Base-by-base conservation (phyloP, 2,113 vertebrate species). In the Oxygymnocypris stewartii region DNA sequence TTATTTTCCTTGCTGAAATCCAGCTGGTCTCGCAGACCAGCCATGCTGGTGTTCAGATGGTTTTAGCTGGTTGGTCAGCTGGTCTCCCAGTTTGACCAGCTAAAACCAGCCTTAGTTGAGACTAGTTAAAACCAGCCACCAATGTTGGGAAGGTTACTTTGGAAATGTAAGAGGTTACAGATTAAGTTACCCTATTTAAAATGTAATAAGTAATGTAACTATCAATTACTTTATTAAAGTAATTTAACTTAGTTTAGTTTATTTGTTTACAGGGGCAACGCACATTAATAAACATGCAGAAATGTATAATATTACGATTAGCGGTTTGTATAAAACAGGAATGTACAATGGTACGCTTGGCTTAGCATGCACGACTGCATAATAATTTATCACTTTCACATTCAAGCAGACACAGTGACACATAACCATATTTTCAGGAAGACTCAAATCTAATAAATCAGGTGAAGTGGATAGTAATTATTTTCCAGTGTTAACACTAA, bases 391-490 rank as follows among this genome's bases (percentile, higher is more conserved):
- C 23, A 23, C 69, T 73, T n/a, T 42, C 37, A 40, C 37, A 42
- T 42, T 42, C 71, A 42, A n/a, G 20, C 35, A 74, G 59, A 61
- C 67, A 31, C 28, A 31, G 28, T 31, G 28, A 31, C 28, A 79
- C 81, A 69, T 12, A 73, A 88, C 82, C 69, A 44, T 78, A 67
- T 65, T 71, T 63, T 42, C 73, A 75, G 8, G 4, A 84, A 74
- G 57, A 31, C 37, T 73, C 79, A 85, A 83, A 89, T 77, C 86
- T 73, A 47, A 82, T 59, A 75, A 57, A 20, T 44, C 20, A 14
- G 47, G 16, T 25, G 54, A 86, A 65, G 37, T 79, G 37, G 23
- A 18, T 3, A 12, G 65, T 79, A 75, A 84, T 87, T 84, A 87
- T 78, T 84, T 78, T 67, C 74, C 59, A 16, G 8, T 28, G 84